phyloP scores from a whole-genome alignment of 1,140 invertebrate genomes.

The Neodiprion lecontei region DNA sequence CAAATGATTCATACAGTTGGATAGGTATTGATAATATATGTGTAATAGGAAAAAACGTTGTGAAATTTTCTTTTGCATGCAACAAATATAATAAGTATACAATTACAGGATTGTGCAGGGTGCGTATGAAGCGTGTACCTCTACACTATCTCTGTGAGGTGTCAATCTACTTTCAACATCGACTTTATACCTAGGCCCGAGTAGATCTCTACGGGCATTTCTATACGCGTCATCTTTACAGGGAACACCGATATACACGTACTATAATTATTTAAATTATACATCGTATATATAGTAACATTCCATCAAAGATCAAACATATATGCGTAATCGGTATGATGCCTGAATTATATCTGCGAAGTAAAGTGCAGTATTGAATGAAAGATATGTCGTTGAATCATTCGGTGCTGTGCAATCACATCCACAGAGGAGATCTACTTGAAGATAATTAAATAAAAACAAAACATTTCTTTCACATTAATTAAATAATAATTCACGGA shows the following conservation, averaged over 20 bases:
- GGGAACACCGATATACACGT: slow-evolving; percentile 4
- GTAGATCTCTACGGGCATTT: not conserved
- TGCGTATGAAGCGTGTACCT: slow-evolving; percentile 10
- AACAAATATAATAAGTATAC: not conserved
- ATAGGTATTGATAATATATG: not conserved
- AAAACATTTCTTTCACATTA: not conserved
- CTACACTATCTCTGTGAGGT: slow-evolving; percentile 8
- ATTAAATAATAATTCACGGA: not conserved
- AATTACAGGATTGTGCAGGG: slow-evolving; percentile 5
- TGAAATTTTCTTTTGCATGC: not conserved
- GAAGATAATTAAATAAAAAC: slow-evolving; percentile 8
- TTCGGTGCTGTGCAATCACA: slow-evolving; percentile 17
- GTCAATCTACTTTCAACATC: not conserved
- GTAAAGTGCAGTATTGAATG: not conserved
- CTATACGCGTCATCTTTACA: not conserved
- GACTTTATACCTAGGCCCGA: not conserved
- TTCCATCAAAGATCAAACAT: not conserved
- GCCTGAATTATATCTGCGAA: not conserved
- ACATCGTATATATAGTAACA: not conserved
- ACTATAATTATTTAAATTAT: slow-evolving; percentile 1
- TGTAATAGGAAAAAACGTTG: not conserved
- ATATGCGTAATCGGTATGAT: not conserved
- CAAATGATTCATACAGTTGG: slow-evolving; percentile 14
- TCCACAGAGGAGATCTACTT: slow-evolving; percentile 26
- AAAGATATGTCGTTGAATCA: slow-evolving; percentile 2